Evolutionary conservation across 2,888 invertebrate species (phyloP), one percentile per base, ranked within the genome.

Genomic region (Dryomyza anilis): DNA sequence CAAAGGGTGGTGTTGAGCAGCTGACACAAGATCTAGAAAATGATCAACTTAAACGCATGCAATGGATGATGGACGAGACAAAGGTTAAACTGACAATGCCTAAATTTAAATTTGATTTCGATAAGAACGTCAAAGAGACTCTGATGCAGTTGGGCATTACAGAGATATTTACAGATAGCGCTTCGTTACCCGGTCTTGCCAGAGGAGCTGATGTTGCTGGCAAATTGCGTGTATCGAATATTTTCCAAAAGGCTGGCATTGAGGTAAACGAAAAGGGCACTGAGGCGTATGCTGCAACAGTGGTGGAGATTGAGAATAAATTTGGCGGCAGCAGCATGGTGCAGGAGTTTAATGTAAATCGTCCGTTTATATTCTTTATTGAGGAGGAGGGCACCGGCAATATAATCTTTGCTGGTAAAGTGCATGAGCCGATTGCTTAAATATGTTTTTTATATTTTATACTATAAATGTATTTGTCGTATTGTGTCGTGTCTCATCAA

Each of bases 351-450:
- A 85, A 87, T 48, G 92, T 89, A 1, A 88, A 89, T 76, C 90
- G 87, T 68, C 93, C 93, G 0, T 94, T 93, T 84, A 75, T 93
- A 60, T 92, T 93, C 84, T 90, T 90, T 80, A 90, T 94, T 67
- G 90, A 92, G 76, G 93, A 93, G 72, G 90, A 91, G 73, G 83
- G 84, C 0, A 89, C 88, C 0, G 88, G 89, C n/a, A 90, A 90
- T 39, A 86, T 92, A 56, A 81, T 93, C 25, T 92, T 91, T 81
- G 87, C 90, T 30, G 93, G 93, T 33, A 88, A 90, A 79, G 87
- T 93, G 1, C 84, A 86, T 23, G 87, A 91, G 79, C 93, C 93
- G 0, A 74, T n/a, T n/a, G n/a, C n/a, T n/a, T n/a, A n/a, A n/a
- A n/a, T n/a, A n/a, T n/a, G n/a, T n/a, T n/a, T n/a, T n/a, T n/a